A percentile compares a stretch with the other conserved stretches of the same genome.
These are phyloP conservation scores for Gryllus longicercus DNA, from an alignment of 2,888 invertebrate species.

Conservation along the genomic window DNA sequence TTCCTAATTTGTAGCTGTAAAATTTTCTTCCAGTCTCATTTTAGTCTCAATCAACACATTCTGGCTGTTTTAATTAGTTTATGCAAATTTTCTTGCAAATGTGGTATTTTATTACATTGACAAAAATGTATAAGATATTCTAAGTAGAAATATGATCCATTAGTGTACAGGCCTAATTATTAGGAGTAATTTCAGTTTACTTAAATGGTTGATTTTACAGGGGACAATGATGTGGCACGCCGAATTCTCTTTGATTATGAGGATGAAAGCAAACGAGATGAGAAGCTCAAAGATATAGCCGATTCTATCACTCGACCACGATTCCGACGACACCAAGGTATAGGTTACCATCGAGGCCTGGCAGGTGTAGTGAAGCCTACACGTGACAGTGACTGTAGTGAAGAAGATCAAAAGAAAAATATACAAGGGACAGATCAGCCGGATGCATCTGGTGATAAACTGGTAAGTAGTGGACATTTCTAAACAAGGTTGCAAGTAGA, in stretches of 20 bases:
- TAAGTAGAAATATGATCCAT: too few species aligned
- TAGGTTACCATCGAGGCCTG: conserved; percentile 30
- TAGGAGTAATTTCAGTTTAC: too few species aligned
- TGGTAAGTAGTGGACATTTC: conserved; percentile 22
- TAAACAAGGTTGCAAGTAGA: too few species aligned
- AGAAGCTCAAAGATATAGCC: conserved; percentile 77
- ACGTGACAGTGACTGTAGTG: conserved; percentile 46
- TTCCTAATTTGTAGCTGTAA: too few species aligned
- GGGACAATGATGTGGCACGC: conserved; percentile 28
- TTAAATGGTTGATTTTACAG: conserved; percentile 19
- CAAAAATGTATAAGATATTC: too few species aligned
- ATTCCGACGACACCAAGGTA: conserved; percentile 50
- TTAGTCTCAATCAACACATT: too few species aligned
- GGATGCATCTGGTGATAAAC: conserved; percentile 30
- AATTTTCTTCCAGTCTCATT: too few species aligned
- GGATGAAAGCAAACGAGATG: conserved; percentile 57
- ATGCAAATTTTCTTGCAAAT: too few species aligned
- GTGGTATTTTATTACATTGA: too few species aligned
- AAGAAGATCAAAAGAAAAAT: conserved; percentile 37
- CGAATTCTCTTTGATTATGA: conserved; percentile 37
- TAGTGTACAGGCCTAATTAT: too few species aligned
- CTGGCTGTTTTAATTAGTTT: too few species aligned
- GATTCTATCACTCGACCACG: conserved; percentile 74
- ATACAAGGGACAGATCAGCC: conserved; percentile 31
- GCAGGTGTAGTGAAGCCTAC: conserved; percentile 43